A percentile compares a stretch with the other conserved stretches of the same genome.
Evolutionary conservation across 2,797 vertebrate species (phyloP).

Genomic region (Pseudochirops cupreus): DNA sequence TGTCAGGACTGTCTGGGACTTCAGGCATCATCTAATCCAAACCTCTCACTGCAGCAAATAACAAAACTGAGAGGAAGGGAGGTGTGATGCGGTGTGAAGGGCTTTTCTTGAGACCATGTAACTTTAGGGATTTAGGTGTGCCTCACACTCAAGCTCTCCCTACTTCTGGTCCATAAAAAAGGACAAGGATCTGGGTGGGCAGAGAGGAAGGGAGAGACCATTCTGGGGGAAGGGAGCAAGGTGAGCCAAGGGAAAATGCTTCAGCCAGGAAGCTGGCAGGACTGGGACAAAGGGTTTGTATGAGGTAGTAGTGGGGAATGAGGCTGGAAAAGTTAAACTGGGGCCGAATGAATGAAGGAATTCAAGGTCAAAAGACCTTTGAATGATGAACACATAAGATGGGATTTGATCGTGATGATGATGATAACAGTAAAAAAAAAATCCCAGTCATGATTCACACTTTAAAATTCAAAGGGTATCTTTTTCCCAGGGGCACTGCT

Average conservation of each 20-base stretch:
- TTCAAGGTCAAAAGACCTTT: neutral
- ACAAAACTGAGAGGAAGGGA: neutral
- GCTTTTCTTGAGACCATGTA: neutral
- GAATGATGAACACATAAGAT: neutral
- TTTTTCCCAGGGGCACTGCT: neutral
- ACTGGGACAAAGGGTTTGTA: neutral
- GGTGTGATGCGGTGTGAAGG: neutral
- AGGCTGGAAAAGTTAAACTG: neutral
- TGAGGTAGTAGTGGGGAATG: neutral
- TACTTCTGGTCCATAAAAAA: neutral
- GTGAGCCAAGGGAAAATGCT: neutral
- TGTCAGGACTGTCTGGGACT: neutral
- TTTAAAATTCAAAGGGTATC: neutral
- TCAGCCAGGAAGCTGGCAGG: neutral
- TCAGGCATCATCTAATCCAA: neutral
- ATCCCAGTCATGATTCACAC: neutral
- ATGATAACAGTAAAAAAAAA: neutral
- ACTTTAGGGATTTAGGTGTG: neutral
- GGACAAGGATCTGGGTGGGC: neutral
- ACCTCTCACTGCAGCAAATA: neutral
- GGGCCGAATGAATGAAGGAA: neutral
- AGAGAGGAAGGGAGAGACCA: neutral
- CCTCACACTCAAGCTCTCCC: neutral
- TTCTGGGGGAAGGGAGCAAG: neutral
- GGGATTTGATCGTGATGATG: neutral